Conservation (phyloP, 2,797 vertebrate species). For the Chlorospingus flavigularis region DNA sequence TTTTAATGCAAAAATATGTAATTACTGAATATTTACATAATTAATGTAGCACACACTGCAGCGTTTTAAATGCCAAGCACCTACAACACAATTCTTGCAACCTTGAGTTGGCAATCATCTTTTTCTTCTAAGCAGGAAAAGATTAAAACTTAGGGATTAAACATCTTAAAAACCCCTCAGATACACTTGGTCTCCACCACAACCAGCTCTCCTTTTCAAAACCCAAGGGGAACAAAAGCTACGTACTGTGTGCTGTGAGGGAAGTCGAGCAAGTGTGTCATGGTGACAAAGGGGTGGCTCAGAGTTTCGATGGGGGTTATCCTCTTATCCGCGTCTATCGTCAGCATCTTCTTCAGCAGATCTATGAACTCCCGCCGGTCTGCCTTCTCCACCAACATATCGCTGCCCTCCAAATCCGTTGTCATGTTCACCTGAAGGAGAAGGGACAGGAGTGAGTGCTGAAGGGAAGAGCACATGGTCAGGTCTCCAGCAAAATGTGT, state of each 20-base stretch:
- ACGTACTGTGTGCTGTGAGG: slow-evolving; percentile 96
- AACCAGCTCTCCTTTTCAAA: background rate
- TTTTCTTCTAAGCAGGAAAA: background rate
- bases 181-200: background rate
- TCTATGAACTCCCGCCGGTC: slow-evolving; percentile 98
- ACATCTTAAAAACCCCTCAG: background rate
- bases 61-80: slow-evolving; percentile 11
- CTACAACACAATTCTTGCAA: slow-evolving; percentile 14
- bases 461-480: slow-evolving; percentile 3
- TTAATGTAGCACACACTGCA: slow-evolving; percentile 10
- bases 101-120: background rate
- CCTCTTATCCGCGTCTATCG: slow-evolving; percentile 97
- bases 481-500: background rate
- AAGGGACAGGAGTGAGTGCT: background rate
- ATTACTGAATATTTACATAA: slow-evolving; percentile 62
- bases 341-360: slow-evolving; percentile 98
- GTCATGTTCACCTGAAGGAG: slow-evolving; percentile 94
- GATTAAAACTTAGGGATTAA: background rate
- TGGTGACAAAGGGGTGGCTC: slow-evolving; percentile 96
- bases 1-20: slow-evolving; percentile 52
- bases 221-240: background rate
- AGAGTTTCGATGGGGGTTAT: slow-evolving; percentile 98
- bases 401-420: slow-evolving; percentile 93
- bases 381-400: slow-evolving; percentile 97
- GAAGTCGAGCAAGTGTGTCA: slow-evolving; percentile 96